Percentiles rank a stretch among this genome's conserved stretches.
Conservation (phyloP, 2,888 invertebrate genomes). For the Syrphus vitripennis region DNA sequence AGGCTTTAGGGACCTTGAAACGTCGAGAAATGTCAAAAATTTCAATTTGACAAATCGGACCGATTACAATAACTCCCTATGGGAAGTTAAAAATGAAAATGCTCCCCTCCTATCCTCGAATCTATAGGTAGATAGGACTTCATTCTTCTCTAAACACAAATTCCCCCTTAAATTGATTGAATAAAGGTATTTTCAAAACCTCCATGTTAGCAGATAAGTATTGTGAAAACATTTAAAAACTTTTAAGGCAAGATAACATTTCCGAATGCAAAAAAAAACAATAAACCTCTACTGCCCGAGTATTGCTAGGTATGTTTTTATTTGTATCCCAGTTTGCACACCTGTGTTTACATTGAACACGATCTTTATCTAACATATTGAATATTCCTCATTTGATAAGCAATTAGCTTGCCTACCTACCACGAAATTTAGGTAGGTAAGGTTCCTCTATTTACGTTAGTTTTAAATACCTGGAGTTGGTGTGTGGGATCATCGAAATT, state of each 20-base stretch:
- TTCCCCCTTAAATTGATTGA: no score
- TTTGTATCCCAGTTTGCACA: slow-evolving; percentile 54
- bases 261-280: background rate
- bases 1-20: no score
- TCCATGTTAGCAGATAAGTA: no score
- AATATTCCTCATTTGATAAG: slow-evolving; percentile 28
- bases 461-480: background rate
- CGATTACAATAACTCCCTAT: no score
- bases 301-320: background rate
- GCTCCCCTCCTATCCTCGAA: no score
- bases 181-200: no score
- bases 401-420: slow-evolving; percentile 12
- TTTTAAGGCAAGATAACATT: background rate
- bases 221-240: background rate
- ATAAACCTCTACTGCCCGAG: background rate
- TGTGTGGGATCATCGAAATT: slow-evolving; percentile 1
- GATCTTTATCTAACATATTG: slow-evolving; percentile 48
- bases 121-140: no score
- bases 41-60: no score
- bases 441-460: background rate
- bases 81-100: no score
- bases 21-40: no score
- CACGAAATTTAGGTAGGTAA: background rate
- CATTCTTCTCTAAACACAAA: no score
- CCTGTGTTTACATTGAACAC: slow-evolving; percentile 66